Evolutionary conservation across 2,888 invertebrate genomes (phyloP).

Genomic region (Zhuqinia jingwanae): DNA sequence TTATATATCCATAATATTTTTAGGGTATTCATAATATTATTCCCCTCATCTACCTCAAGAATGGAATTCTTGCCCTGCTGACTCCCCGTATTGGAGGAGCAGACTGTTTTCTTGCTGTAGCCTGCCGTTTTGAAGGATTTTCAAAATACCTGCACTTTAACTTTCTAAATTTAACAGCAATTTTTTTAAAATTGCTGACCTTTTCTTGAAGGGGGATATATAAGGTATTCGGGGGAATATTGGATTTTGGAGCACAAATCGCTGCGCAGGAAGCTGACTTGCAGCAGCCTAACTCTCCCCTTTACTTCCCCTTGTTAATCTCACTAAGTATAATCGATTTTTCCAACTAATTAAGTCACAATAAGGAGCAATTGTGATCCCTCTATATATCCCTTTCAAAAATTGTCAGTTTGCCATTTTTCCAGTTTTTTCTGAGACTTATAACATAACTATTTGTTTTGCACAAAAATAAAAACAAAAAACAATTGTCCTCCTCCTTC

Average conservation of each 20-base stretch:
- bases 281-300: not conserved
- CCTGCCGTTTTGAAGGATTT: conserved; percentile 74
- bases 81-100: conserved; percentile 76
- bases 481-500: not conserved
- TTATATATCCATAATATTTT: not conserved
- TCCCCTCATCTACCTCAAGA: conserved; percentile 63
- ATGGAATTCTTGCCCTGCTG: conserved; percentile 76
- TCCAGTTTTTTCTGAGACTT: not conserved
- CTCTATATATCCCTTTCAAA: too few species aligned
- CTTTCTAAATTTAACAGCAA: conserved; percentile 5
- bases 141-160: not conserved
- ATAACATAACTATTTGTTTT: not conserved
- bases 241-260: not conserved
- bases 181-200: too few species aligned
- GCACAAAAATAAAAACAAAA: not conserved
- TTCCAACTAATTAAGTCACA: too few species aligned
- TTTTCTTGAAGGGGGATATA: too few species aligned
- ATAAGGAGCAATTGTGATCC: not conserved
- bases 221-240: not conserved
- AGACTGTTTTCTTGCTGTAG: conserved; percentile 75
- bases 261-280: not conserved
- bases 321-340: conserved; percentile 19
- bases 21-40: not conserved
- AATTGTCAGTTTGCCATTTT: conserved; percentile 28
- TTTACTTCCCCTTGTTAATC: conserved; percentile 21